phyloP scores from a whole-genome alignment of 2,888 invertebrate genomes.

The Tipula lateralis region DNA sequence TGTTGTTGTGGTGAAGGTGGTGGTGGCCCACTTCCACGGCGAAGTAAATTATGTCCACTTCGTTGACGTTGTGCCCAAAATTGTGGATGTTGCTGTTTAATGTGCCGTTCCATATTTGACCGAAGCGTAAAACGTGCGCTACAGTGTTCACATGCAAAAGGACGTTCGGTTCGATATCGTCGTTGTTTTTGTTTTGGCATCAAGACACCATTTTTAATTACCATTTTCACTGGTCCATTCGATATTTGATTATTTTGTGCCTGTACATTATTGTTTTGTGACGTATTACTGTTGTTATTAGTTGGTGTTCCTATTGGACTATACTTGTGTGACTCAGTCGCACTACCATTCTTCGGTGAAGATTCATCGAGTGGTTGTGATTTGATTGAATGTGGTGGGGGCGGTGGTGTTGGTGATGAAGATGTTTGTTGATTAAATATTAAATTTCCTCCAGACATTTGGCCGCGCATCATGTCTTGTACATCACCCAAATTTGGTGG shows the following conservation, averaged over 20 bases:
- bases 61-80: slow-evolving; percentile 78
- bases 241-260: slow-evolving; percentile 36
- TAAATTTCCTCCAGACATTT: slow-evolving; percentile 66
- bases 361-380: slow-evolving; percentile 31
- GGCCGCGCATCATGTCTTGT: slow-evolving; percentile 41
- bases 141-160: slow-evolving; percentile 87
- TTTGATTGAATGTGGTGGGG: slow-evolving; percentile 33
- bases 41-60: slow-evolving; percentile 52
- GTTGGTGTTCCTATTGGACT: slow-evolving; percentile 30
- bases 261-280: slow-evolving; percentile 37
- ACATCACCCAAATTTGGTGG: slow-evolving; percentile 53
- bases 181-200: slow-evolving; percentile 91
- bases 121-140: slow-evolving; percentile 83
- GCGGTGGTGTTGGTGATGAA: slow-evolving; percentile 34
- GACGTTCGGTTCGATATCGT: slow-evolving; percentile 82
- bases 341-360: neutral
- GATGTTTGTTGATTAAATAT: slow-evolving; percentile 49
- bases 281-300: slow-evolving; percentile 31
- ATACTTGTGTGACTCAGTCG: neutral
- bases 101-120: slow-evolving; percentile 93
- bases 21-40: slow-evolving; percentile 41
- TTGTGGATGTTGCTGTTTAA: slow-evolving; percentile 90
- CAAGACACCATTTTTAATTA: slow-evolving; percentile 81
- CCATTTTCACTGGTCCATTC: slow-evolving; percentile 67
- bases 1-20: slow-evolving; percentile 35